These are phyloP conservation scores for Engystomops pustulosus DNA, from an alignment of 2,113 vertebrate species.

Conservation along the genomic window DNA sequence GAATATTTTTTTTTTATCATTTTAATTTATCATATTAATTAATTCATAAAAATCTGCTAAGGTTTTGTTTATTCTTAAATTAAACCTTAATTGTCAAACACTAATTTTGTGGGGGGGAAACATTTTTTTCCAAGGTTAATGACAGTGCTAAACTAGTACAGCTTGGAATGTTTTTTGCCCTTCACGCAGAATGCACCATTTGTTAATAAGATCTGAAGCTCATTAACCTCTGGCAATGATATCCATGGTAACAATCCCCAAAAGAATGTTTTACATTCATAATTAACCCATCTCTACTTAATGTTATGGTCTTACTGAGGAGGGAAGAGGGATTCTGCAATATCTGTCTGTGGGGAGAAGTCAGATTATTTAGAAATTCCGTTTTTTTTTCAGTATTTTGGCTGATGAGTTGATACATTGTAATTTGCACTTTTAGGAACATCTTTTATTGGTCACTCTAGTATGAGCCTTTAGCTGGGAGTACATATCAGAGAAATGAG, in stretches of 20 bases:
- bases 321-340: background rate
- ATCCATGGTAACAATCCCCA: slow-evolving; percentile 27
- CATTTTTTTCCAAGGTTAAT: slow-evolving; percentile 52
- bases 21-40: background rate
- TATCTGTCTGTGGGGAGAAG: background rate
- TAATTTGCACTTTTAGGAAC: slow-evolving; percentile 20
- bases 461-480: background rate
- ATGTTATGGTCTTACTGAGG: slow-evolving; percentile 6
- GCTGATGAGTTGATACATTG: slow-evolving; percentile 25
- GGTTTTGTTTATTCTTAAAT: slow-evolving; percentile 14
- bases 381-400: slow-evolving; percentile 8
- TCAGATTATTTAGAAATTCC: background rate
- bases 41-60: background rate
- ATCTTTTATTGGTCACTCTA: background rate
- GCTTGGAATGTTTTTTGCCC: slow-evolving; percentile 41
- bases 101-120: slow-evolving; percentile 39
- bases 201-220: slow-evolving; percentile 38
- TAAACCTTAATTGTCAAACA: slow-evolving; percentile 46
- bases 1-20: no score
- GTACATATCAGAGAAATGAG: slow-evolving; percentile 15
- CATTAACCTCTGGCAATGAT: slow-evolving; percentile 43
- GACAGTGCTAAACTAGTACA: slow-evolving; percentile 33
- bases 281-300: slow-evolving; percentile 44
- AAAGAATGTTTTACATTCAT: slow-evolving; percentile 39
- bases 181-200: slow-evolving; percentile 33